Percentiles rank a stretch among this genome's conserved stretches.
phyloP scores from a whole-genome alignment of 1,140 invertebrate species.

The Listronotus bonariensis region DNA sequence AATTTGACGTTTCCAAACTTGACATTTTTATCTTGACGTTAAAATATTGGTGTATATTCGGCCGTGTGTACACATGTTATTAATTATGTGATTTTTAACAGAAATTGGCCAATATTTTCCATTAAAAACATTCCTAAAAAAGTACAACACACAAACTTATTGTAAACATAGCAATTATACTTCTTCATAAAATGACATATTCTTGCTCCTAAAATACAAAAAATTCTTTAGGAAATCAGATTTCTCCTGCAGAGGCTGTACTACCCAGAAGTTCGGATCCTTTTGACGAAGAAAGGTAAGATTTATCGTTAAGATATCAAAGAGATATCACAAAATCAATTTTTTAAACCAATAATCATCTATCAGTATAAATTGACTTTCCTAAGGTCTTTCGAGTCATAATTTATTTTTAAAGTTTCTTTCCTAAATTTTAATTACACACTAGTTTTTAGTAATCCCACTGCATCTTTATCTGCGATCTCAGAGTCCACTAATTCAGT shows the following conservation, averaged over 20 bases:
- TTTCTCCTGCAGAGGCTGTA: background rate
- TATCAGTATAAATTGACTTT: background rate
- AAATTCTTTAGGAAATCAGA: slow-evolving; percentile 4
- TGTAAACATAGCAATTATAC: background rate
- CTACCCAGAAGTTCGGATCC: background rate
- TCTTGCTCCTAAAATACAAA: slow-evolving; percentile 2
- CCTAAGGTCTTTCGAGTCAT: too few relatives aligned
- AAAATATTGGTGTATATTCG: background rate
- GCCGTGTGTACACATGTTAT: slow-evolving; percentile 30
- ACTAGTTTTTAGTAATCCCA: slow-evolving; percentile 8
- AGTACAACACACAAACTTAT: slow-evolving; percentile 29
- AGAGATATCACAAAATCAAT: too few relatives aligned
- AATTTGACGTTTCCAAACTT: background rate
- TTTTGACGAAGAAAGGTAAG: too few relatives aligned
- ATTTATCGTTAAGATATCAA: too few relatives aligned
- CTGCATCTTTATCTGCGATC: slow-evolving; percentile 4
- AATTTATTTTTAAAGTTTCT: background rate
- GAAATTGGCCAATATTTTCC: slow-evolving; percentile 8
- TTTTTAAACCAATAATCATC: background rate
- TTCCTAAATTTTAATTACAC: background rate
- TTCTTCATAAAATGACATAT: slow-evolving; percentile 2
- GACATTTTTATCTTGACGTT: slow-evolving; percentile 1
- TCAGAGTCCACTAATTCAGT: slow-evolving; percentile 3
- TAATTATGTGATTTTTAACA: slow-evolving; percentile 38
- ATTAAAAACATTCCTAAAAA: slow-evolving; percentile 27